Base-by-base conservation (phyloP, 2,797 vertebrate genomes). In the Taeniopygia guttata region DNA sequence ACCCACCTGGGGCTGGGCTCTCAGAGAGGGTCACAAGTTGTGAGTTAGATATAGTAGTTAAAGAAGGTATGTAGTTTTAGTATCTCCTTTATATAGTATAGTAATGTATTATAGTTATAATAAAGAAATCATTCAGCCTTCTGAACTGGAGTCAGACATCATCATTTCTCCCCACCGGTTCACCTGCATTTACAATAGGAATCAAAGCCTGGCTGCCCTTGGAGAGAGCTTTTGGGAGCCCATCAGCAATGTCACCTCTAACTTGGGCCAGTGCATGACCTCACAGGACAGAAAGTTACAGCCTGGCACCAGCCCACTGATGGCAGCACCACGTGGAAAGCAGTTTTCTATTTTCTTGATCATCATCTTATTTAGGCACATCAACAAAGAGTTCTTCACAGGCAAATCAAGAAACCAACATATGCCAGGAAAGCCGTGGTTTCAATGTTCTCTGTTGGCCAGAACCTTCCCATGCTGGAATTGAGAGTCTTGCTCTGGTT, bases 341-440 rank as follows among this genome's bases (percentile, higher is more conserved):
- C 6, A 51, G 7, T 48, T 79, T 67, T 54, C 32, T 7, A 17
- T 63, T 51, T 73, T 43, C n/a, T 51, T 38, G 8, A 6, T 66
- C 46, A 11, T 14, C 11, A 13, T 36, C 23, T 90, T n/a, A 16
- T 15, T 45, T 27, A 52, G 40, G n/a, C 13, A 49, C 36, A 21
- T 19, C 29, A 30, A 17, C 18, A 38, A 59, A n/a, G 19, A 43
- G 9, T 49, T 70, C 25, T 45, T 23, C 14, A 15, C 3, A 19
- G 46, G 27, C 19, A 70, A 51, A 38, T 48, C 14, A 75, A 34
- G 36, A 64, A 76, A 23, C 6, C 38, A 40, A 3, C 4, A 2
- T 1, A 7, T 15, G 56, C 13, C 16, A n/a, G 0, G 0, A 3
- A 45, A 48, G 34, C 11, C 7, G 4, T 4, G 20, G 22, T 52